Conservation (phyloP, 1,140 invertebrate species). For the Neodiprion lecontei region DNA sequence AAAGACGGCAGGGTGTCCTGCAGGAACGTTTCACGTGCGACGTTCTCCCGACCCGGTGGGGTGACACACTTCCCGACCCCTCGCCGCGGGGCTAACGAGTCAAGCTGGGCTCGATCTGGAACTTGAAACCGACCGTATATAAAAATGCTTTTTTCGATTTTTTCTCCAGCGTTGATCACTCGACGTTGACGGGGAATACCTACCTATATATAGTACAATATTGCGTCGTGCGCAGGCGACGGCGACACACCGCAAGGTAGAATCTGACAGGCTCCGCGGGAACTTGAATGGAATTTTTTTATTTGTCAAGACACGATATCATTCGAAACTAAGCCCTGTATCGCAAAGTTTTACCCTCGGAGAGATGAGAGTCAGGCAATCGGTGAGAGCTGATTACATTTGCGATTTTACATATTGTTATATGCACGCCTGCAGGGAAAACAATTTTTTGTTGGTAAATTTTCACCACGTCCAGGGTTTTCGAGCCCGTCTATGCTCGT, state of each 20-base stretch:
- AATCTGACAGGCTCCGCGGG: not conserved
- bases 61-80: constrained; percentile 1
- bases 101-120: not conserved
- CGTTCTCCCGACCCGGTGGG: not conserved
- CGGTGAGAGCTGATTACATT: no score
- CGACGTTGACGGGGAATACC: not conserved
- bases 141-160: not conserved
- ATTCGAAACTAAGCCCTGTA: no score
- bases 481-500: no score
- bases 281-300: not conserved
- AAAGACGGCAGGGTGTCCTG: not conserved
- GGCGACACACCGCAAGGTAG: not conserved
- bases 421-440: no score
- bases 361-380: no score
- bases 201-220: not conserved
- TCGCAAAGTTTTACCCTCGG: no score
- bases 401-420: no score
- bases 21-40: not conserved
- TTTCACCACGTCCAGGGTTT: not conserved
- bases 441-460: not conserved
- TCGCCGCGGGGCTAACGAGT: not conserved
- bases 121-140: not conserved
- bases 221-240: not conserved
- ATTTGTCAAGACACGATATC: not conserved
- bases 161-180: no score